Evolutionary conservation across 2,888 invertebrate genomes (phyloP).

Genomic region (Seladonia tumulorum): DNA sequence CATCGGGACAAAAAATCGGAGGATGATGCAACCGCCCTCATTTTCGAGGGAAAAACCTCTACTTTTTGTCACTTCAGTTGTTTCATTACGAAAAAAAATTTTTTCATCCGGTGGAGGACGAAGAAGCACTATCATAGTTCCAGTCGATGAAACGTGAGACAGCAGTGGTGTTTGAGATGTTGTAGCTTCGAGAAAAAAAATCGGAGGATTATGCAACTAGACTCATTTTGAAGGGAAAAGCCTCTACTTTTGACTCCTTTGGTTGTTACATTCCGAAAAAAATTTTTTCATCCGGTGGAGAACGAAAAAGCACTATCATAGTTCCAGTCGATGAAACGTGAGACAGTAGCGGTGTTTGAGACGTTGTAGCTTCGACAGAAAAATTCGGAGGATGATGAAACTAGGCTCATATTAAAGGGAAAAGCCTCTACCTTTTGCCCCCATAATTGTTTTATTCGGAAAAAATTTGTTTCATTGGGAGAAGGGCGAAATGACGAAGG

Average conservation of each 20-base stretch:
- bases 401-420: neutral
- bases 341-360: neutral
- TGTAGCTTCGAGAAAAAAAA: no score
- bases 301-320: no score
- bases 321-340: neutral
- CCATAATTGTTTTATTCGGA: neutral
- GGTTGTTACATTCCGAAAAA: no score
- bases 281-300: no score
- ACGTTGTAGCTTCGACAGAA: neutral
- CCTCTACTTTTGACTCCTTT: no score
- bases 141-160: neutral
- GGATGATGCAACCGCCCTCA: neutral
- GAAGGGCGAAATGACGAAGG: neutral
- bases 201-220: no score
- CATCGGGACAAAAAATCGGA: neutral
- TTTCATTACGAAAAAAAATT: neutral
- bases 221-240: no score
- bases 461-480: neutral
- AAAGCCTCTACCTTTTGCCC: neutral
- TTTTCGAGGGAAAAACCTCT: neutral
- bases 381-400: neutral
- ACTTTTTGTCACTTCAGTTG: neutral
- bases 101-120: neutral
- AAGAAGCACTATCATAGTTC: neutral
- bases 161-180: neutral